Percentiles rank a stretch among this genome's conserved stretches.
These are phyloP conservation scores for Ispidina picta DNA, from an alignment of 2,797 vertebrate species.

Conservation along the genomic window DNA sequence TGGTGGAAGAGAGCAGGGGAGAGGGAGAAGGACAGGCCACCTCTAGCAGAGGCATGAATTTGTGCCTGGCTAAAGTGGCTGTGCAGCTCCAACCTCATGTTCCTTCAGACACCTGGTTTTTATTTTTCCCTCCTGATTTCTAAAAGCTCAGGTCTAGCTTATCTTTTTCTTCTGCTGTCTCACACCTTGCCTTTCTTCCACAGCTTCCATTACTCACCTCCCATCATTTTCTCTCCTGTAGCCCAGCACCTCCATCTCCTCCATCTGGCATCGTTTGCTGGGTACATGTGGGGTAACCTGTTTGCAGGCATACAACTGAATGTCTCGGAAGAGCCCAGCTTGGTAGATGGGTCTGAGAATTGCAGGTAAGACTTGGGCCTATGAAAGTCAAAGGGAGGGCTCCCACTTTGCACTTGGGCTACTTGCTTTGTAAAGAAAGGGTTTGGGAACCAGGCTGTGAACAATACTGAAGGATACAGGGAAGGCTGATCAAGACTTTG, in stretches of 20 bases:
- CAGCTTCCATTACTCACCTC: not conserved
- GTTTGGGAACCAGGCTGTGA: not conserved
- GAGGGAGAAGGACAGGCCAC: not conserved
- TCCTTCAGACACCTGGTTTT: not conserved
- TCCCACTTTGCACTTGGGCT: not conserved
- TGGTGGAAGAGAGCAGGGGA: fast-evolving
- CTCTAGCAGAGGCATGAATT: not conserved
- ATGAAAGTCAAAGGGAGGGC: not conserved
- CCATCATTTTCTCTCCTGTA: not conserved
- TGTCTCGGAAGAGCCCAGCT: fast-evolving
- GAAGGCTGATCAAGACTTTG: not conserved
- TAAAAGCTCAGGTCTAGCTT: not conserved
- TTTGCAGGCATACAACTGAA: not conserved
- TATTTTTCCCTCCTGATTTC: not conserved
- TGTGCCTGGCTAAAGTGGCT: not conserved
- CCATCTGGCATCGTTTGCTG: fast-evolving
- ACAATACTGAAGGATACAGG: not conserved
- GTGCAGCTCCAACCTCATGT: not conserved
- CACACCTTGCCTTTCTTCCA: not conserved
- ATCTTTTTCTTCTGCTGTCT: not conserved
- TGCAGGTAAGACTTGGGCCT: fast-evolving
- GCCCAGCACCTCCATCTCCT: not conserved
- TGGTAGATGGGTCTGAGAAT: not conserved
- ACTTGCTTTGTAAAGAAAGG: not conserved
- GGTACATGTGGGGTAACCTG: fast-evolving